phyloP scores from a whole-genome alignment of 2,113 vertebrate species.

The Glaucidium brasilianum region DNA sequence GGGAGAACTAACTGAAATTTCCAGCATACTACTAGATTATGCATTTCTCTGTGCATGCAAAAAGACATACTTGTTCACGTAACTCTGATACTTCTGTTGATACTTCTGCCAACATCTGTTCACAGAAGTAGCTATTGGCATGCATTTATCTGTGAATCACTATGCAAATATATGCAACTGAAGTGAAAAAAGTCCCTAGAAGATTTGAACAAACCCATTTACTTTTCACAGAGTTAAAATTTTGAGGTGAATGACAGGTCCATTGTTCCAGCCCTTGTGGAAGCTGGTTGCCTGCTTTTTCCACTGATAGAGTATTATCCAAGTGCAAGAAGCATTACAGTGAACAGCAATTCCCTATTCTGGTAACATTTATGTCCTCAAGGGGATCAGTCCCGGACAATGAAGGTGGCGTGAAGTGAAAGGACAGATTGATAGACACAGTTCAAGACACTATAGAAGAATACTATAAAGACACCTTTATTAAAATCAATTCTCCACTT shows the following conservation, averaged over 20 bases:
- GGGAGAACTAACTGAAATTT: slow-evolving; percentile 8
- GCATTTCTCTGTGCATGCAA: slow-evolving; percentile 29
- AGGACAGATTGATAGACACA: not conserved
- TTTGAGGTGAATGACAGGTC: slow-evolving; percentile 23
- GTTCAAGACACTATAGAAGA: not conserved
- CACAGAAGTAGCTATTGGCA: slow-evolving; percentile 45
- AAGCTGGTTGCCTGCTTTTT: not conserved
- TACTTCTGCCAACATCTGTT: slow-evolving; percentile 53
- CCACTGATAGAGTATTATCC: not conserved
- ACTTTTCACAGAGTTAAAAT: not conserved
- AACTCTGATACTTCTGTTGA: slow-evolving; percentile 9
- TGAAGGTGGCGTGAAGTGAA: not conserved
- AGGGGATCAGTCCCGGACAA: not conserved
- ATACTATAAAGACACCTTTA: not conserved
- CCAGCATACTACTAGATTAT: slow-evolving; percentile 3
- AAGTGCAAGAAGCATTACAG: not conserved
- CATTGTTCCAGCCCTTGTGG: not conserved
- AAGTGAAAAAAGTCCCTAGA: slow-evolving; percentile 10
- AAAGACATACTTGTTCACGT: not conserved
- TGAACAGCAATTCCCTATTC: not conserved
- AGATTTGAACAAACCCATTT: slow-evolving; percentile 28
- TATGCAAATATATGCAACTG: slow-evolving; percentile 46
- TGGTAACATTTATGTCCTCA: not conserved
- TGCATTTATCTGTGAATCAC: slow-evolving; percentile 37
- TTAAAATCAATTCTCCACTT: not conserved